Percentiles rank a stretch among this genome's conserved stretches.
These are phyloP conservation scores for Venustoraphidia nigricollis DNA, from an alignment of 2,888 invertebrate species.

Conservation along the genomic window DNA sequence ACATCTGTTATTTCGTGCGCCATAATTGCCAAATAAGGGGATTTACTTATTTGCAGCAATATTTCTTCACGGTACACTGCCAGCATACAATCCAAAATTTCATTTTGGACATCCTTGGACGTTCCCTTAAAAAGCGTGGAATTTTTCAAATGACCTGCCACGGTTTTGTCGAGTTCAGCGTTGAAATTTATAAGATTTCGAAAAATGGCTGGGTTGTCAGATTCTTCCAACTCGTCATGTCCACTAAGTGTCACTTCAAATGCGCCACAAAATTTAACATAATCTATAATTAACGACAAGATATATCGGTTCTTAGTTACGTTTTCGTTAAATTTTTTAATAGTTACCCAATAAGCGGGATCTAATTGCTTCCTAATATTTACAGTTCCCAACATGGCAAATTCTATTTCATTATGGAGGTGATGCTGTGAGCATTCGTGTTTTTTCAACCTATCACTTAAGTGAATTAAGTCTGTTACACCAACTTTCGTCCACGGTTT, in stretches of 20 bases:
- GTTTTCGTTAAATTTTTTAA: conserved; percentile 10
- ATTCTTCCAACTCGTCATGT: conserved; percentile 16
- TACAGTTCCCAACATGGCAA: conserved; percentile 9
- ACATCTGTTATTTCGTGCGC: conserved; percentile 19
- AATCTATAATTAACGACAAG: conserved; percentile 17
- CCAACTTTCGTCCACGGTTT: conserved; percentile 9
- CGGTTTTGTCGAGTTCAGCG: conserved; percentile 14
- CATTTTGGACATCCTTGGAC: conserved; percentile 19
- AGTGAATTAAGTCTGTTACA: conserved; percentile 2
- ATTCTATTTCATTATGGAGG: conserved; percentile 1
- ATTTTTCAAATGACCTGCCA: conserved; percentile 15
- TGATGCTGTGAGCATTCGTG: conserved; percentile 7
- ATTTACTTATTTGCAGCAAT: conserved; percentile 13
- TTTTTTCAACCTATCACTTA: conserved; percentile 10
- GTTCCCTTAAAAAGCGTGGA: conserved; percentile 17
- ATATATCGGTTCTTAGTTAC: conserved; percentile 15
- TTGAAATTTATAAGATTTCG: conserved; percentile 17
- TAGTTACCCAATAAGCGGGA: conserved; percentile 9
- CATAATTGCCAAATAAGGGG: conserved; percentile 15
- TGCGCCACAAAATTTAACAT: conserved; percentile 19
- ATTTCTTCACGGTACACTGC: conserved; percentile 17
- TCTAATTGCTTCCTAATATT: conserved; percentile 12
- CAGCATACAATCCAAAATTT: conserved; percentile 18
- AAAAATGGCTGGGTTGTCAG: conserved; percentile 16
- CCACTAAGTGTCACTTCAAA: conserved; percentile 19